A percentile compares a stretch with the other conserved stretches of the same genome.
These are phyloP conservation scores for Tholera decimalis DNA, from an alignment of 2,888 invertebrate species.

Conservation along the genomic window DNA sequence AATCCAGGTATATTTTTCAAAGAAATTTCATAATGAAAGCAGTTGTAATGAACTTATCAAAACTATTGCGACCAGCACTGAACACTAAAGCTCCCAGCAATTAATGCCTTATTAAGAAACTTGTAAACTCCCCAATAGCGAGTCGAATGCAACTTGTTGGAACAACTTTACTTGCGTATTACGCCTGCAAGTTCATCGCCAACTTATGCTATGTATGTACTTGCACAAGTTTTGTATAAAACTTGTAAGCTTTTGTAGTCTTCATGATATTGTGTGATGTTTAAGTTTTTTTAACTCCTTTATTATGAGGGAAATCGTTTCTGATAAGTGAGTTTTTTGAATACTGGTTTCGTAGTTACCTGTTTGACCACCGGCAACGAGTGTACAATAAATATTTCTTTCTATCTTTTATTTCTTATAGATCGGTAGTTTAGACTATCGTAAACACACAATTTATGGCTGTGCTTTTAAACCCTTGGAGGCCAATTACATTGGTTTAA, in stretches of 20 bases:
- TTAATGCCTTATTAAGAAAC: conserved; percentile 31
- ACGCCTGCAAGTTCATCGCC: conserved; percentile 17
- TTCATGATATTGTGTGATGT: conserved; percentile 19
- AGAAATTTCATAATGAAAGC: too few species aligned
- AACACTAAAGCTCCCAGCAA: conserved; percentile 9
- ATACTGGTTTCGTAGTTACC: too few species aligned
- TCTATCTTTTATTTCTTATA: too few species aligned
- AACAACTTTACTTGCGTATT: conserved; percentile 37
- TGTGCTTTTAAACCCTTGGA: too few species aligned
- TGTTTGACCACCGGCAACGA: too few species aligned
- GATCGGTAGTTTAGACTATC: too few species aligned
- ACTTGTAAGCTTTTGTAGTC: conserved; percentile 13
- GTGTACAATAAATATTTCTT: too few species aligned
- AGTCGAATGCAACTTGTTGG: conserved; percentile 17
- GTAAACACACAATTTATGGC: too few species aligned
- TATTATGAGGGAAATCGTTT: not conserved
- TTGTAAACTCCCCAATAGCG: conserved; percentile 26
- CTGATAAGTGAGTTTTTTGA: not conserved
- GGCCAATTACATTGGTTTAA: too few species aligned
- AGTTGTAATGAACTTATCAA: not conserved
- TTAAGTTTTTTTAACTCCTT: not conserved
- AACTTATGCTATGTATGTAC: conserved; percentile 31
- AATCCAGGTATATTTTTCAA: too few species aligned
- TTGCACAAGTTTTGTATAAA: conserved; percentile 22
- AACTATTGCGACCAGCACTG: not conserved